A percentile compares a stretch with the other conserved stretches of the same genome.
These are phyloP conservation scores for Sternotherus odoratus DNA, from an alignment of 2,797 vertebrate genomes.

Conservation along the genomic window DNA sequence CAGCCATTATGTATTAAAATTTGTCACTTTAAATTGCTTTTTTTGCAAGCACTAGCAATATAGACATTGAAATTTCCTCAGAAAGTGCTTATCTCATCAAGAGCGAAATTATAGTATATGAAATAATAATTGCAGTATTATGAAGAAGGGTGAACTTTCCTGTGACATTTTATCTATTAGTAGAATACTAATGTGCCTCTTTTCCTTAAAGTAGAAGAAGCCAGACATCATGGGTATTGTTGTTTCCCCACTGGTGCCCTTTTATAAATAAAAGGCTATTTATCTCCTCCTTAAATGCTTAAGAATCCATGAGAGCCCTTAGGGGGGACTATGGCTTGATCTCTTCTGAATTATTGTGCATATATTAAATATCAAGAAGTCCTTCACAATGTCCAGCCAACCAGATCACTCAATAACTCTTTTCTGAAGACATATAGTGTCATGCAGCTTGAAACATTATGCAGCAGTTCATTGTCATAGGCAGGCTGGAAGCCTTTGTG, in stretches of 20 bases:
- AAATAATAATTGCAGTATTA: constrained; percentile 86
- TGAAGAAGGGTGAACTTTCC: constrained; percentile 83
- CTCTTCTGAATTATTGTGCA: background rate
- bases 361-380: background rate
- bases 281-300: background rate
- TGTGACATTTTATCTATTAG: constrained; percentile 83
- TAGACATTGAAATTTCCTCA: constrained; percentile 83
- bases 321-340: background rate
- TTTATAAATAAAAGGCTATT: background rate
- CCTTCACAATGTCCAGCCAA: background rate
- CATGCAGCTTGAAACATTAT: background rate
- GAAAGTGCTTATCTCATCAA: constrained; percentile 87
- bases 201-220: constrained; percentile 68
- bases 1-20: constrained; percentile 80
- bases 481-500: background rate
- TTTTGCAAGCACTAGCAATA: constrained; percentile 77
- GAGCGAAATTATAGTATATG: constrained; percentile 82
- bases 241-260: background rate
- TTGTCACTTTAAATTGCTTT: constrained; percentile 81
- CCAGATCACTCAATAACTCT: background rate
- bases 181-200: constrained; percentile 82
- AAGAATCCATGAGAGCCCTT: background rate
- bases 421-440: background rate
- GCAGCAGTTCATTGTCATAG: background rate
- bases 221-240: constrained; percentile 47